Percentiles rank a stretch among this genome's conserved stretches.
Conservation (phyloP, 2,113 vertebrate species). For the Microcebus jonahi region DNA sequence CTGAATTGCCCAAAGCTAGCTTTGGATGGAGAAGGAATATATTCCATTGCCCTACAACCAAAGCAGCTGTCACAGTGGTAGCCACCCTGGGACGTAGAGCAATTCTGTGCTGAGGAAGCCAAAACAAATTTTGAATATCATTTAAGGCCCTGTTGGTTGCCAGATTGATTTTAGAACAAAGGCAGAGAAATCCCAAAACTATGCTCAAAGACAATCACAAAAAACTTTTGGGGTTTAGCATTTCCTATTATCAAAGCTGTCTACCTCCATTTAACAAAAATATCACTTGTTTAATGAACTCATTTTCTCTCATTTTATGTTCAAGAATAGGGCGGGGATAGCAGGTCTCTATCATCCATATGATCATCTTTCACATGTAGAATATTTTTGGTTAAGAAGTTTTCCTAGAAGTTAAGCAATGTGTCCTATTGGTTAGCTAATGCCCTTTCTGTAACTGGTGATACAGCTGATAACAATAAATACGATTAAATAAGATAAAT, state of each 20-base stretch:
- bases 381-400: neutral
- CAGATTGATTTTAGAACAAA: neutral
- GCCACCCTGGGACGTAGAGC: neutral
- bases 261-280: neutral
- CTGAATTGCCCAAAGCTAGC: neutral
- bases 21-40: neutral
- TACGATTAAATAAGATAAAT: neutral
- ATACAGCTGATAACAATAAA: neutral
- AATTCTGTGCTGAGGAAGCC: neutral
- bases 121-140: neutral
- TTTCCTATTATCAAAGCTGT: neutral
- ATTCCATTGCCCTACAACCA: neutral
- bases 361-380: neutral
- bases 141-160: neutral
- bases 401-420: neutral
- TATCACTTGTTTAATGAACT: neutral
- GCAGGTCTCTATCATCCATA: neutral
- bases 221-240: neutral
- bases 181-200: neutral
- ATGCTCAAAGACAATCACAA: neutral
- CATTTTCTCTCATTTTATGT: slow-evolving; percentile 15
- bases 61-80: neutral
- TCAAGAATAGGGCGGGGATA: neutral
- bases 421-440: neutral
- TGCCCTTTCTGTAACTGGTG: neutral